These are phyloP conservation scores for Lordiphosa clarofinis DNA, from an alignment of 1,140 invertebrate genomes.

Conservation along the genomic window DNA sequence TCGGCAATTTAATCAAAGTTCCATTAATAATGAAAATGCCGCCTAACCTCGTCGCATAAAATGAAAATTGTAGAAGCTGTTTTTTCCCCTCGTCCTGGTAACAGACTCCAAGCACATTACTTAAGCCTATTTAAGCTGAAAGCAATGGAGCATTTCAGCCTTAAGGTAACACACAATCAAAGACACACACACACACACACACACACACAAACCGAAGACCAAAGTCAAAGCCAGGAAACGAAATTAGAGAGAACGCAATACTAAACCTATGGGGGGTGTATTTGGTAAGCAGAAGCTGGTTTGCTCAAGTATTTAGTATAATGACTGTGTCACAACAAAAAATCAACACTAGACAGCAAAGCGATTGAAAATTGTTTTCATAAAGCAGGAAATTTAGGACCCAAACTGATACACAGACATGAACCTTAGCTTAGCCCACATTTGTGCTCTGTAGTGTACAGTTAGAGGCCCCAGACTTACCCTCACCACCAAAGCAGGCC, in stretches of 20 bases:
- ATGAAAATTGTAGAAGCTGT: conserved; percentile 36
- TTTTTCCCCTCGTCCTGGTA: conserved; percentile 18
- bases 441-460: background rate
- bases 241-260: conserved; percentile 32
- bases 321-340: conserved; percentile 24
- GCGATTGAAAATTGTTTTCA: too few relatives aligned
- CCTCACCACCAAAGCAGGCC: conserved; percentile 1
- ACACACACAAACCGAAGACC: conserved; percentile 39
- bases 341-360: conserved; percentile 27
- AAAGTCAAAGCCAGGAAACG: conserved; percentile 31
- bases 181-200: conserved; percentile 30
- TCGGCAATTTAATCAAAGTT: conserved; percentile 72
- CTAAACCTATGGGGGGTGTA: background rate
- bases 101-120: conserved; percentile 33
- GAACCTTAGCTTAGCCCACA: too few relatives aligned
- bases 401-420: too few relatives aligned
- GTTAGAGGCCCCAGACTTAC: too few relatives aligned
- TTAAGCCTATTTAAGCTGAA: conserved; percentile 65
- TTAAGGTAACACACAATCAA: conserved; percentile 29
- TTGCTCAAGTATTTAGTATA: conserved; percentile 50
- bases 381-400: too few relatives aligned
- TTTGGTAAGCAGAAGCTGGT: conserved; percentile 8
- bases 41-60: conserved; percentile 24
- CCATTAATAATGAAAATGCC: conserved; percentile 68
- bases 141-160: conserved; percentile 14